Percentiles rank a stretch among this genome's conserved stretches.
Conservation (phyloP, 2,888 invertebrate genomes). For the Cosmopolites sordidus region DNA sequence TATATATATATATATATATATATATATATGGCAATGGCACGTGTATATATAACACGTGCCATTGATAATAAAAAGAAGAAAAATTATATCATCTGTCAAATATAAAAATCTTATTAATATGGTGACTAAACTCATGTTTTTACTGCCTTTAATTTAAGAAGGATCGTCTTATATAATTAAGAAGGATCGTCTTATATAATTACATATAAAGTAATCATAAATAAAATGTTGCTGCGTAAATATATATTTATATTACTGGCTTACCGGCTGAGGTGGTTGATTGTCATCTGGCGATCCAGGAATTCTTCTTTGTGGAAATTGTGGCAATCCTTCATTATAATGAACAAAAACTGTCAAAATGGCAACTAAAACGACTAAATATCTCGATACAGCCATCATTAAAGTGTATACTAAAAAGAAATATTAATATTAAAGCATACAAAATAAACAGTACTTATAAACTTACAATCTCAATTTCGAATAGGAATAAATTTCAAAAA, state of each 20-base stretch:
- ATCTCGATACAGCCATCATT: not conserved
- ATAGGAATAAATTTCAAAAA: not conserved
- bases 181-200: not conserved
- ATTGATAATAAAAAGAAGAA: too few relatives aligned
- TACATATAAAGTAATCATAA: not conserved
- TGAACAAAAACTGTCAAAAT: not conserved
- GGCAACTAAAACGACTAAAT: conserved; percentile 1
- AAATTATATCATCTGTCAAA: too few relatives aligned
- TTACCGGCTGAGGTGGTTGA: conserved; percentile 24
- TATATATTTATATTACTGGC: too few relatives aligned
- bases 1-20: too few relatives aligned
- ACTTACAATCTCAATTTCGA: not conserved
- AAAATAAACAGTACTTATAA: not conserved
- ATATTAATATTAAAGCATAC: not conserved
- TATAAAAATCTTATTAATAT: too few relatives aligned
- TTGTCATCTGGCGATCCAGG: conserved; percentile 3
- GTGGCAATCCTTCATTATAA: conserved; percentile 14
- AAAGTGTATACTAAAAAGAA: not conserved
- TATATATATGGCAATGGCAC: too few relatives aligned
- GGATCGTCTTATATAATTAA: not conserved
- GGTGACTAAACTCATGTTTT: too few relatives aligned
- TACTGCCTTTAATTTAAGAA: too few relatives aligned
- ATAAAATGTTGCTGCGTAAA: too few relatives aligned
- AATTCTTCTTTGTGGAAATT: conserved; percentile 19
- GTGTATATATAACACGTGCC: too few relatives aligned